phyloP scores from a whole-genome alignment of 2,888 invertebrate species.

The Tetragnatha montana region DNA sequence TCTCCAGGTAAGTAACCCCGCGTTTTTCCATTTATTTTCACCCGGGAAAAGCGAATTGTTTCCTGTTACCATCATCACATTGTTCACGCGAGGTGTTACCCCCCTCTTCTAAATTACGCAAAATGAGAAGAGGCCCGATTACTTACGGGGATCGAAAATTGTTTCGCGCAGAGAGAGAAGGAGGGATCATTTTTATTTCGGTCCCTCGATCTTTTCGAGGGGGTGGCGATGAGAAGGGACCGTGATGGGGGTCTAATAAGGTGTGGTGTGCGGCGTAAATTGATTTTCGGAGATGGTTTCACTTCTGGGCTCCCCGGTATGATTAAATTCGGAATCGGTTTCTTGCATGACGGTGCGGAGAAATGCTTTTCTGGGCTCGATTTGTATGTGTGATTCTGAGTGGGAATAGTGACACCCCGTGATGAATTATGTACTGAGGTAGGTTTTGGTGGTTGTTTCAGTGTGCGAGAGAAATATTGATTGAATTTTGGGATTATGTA shows the following conservation, averaged over 20 bases:
- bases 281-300: background rate
- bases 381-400: background rate
- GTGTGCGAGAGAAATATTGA: no score
- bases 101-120: conserved; percentile 59
- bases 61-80: conserved; percentile 33
- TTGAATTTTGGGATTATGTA: no score
- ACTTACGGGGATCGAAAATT: conserved; percentile 67
- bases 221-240: conserved; percentile 1
- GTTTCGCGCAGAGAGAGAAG: conserved; percentile 31
- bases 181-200: conserved; percentile 65
- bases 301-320: background rate
- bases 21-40: conserved; percentile 38
- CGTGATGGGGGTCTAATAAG: conserved; percentile 8
- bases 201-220: background rate
- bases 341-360: background rate
- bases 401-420: background rate
- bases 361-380: background rate
- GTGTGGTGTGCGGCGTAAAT: background rate
- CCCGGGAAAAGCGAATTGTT: conserved; percentile 35
- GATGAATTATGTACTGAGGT: background rate
- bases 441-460: background rate
- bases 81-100: conserved; percentile 32
- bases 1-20: conserved; percentile 51
- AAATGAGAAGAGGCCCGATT: conserved; percentile 57
- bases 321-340: background rate